phyloP scores from a whole-genome alignment of 2,113 vertebrate genomes.

The Cygnus atratus region DNA sequence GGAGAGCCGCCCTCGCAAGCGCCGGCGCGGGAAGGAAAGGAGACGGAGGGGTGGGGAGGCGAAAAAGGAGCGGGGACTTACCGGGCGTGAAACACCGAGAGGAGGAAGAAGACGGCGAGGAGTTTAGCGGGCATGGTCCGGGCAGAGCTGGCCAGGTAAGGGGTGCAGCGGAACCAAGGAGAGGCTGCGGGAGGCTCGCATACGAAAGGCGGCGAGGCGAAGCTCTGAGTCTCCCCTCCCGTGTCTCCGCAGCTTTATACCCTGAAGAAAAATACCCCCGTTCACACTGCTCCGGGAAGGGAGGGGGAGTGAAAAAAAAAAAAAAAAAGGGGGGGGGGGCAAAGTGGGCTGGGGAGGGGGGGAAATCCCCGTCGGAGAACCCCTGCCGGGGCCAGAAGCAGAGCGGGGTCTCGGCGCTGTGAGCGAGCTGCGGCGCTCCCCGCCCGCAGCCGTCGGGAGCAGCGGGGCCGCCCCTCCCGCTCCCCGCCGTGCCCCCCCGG shows the following conservation, averaged over 20 bases:
- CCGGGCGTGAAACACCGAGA: conserved; percentile 85
- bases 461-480: conserved; percentile 52
- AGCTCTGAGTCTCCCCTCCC: background rate
- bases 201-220: background rate
- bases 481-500: background rate
- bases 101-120: conserved; percentile 79
- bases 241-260: background rate
- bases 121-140: conserved; percentile 84
- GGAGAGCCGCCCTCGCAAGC: background rate
- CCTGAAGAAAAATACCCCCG: conserved; percentile 24
- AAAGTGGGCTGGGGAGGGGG: background rate
- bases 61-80: conserved; percentile 74
- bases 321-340: background rate
- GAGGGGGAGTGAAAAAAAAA: background rate
- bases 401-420: conserved; percentile 34
- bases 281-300: background rate
- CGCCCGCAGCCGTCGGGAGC: background rate
- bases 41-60: background rate
- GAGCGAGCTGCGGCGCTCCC: conserved; percentile 16
- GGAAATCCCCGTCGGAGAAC: conserved; percentile 9
- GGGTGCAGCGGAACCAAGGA: conserved; percentile 47
- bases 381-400: conserved; percentile 67
- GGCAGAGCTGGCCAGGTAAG: conserved; percentile 38
- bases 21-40: background rate
- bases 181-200: background rate